Conservation (phyloP, 2,113 vertebrate species). For the Erythrolamprus reginae region DNA sequence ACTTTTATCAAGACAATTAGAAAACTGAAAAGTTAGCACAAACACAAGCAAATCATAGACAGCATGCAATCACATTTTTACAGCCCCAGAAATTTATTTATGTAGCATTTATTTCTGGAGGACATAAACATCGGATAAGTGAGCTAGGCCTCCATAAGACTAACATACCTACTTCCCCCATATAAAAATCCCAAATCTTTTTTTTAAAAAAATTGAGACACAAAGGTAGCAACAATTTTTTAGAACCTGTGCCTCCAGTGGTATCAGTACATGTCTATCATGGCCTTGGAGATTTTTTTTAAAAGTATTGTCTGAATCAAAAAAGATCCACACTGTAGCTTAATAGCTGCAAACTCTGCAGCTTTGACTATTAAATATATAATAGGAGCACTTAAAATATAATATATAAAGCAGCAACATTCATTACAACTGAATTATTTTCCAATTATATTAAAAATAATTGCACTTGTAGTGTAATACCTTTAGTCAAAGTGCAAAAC, state of each 20-base stretch:
- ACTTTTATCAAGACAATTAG: background rate
- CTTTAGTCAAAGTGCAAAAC: background rate
- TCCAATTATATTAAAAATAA: background rate
- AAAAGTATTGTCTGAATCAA: background rate
- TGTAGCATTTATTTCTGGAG: background rate
- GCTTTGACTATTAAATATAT: background rate
- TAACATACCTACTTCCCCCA: background rate
- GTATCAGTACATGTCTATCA: background rate
- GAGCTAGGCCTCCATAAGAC: background rate
- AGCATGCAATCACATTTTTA: background rate
- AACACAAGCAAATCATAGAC: background rate
- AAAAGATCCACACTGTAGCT: background rate
- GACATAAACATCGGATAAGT: background rate
- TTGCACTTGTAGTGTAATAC: background rate
- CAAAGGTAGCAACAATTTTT: background rate
- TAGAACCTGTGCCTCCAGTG: background rate
- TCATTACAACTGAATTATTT: background rate
- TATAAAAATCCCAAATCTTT: background rate
- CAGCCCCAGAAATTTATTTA: background rate
- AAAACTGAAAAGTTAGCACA: background rate
- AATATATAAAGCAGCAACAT: conserved; percentile 2
- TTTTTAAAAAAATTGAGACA: too few relatives aligned
- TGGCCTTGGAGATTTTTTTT: background rate
- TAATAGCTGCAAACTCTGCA: background rate
- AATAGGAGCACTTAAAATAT: background rate